Evolutionary conservation across 2,888 invertebrate genomes (phyloP).

Genomic region (Aleiodes testaceus): DNA sequence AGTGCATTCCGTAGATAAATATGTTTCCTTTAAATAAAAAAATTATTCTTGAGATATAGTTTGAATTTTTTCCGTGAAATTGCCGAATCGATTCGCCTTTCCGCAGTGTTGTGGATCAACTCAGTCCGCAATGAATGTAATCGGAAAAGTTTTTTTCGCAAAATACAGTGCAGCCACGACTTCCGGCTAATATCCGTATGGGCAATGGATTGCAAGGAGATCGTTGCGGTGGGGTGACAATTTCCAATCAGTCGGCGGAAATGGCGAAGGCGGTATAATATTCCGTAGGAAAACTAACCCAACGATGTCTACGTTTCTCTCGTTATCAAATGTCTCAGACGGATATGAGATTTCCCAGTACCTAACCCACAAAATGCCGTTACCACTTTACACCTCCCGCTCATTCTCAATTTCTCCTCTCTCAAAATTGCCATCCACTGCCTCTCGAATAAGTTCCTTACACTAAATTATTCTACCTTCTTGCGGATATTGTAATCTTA

Average conservation of each 20-base stretch:
- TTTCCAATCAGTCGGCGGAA: conserved; percentile 69
- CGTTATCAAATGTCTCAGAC: conserved; percentile 67
- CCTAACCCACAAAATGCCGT: conserved; percentile 60
- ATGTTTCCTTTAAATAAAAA: no score
- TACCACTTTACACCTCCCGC: no score
- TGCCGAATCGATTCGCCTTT: no score
- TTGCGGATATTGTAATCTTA: conserved; percentile 61
- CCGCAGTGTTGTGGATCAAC: neutral
- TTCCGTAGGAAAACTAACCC: conserved; percentile 55
- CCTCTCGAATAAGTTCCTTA: conserved; percentile 38
- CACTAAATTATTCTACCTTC: conserved; percentile 63
- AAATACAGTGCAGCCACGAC: conserved; percentile 50
- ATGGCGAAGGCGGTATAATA: conserved; percentile 65
- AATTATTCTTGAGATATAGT: no score
- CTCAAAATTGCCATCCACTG: neutral
- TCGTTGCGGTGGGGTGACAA: conserved; percentile 64
- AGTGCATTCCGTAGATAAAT: no score
- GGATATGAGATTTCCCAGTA: conserved; percentile 67
- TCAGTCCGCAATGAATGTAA: conserved; percentile 54
- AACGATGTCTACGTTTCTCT: conserved; percentile 39
- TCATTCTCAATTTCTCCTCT: neutral
- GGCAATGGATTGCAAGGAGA: conserved; percentile 64
- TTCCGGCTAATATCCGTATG: conserved; percentile 67
- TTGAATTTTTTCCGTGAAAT: no score
- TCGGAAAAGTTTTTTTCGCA: conserved; percentile 61